Base-by-base conservation (phyloP, 2,113 vertebrate genomes). In the Tringa solitaria region DNA sequence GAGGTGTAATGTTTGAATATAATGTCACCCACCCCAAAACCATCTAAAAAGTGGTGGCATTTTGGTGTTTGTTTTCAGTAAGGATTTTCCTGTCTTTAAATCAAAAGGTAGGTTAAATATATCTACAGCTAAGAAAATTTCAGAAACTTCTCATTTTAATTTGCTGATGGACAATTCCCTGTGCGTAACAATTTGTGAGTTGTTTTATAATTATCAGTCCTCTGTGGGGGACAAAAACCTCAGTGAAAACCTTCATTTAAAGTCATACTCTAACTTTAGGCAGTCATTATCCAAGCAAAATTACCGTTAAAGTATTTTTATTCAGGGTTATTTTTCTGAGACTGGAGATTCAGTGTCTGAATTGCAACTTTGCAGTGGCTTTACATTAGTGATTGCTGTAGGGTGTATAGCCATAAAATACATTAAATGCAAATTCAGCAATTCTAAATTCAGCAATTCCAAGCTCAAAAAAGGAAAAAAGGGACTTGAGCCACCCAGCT, bases 391-490 rank as follows among this genome's bases (percentile, higher is more conserved):
- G 68, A 77, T 77, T 92, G 83, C 95, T 97, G 37, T 67, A 92
- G 68, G 83, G 37, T 92, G 19, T 48, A 22, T 59, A 92, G 41
- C 37, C 81, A 59, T 6, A 64, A 56, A 80, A 86, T 72, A 75
- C 16, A 87, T 67, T 87, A 90, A 91, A 91, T 93, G 65, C 43
- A 93, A 87, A 91, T 76, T 95, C 91, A 96, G 81, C 56, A 88
- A 70, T 70, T 91, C 78, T 69, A 51, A 87, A 61, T 87, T 72
- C 70, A 88, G 65, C 39, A 46, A 35, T 91, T 84, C 39, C 84
- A 89, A 89, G 30, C 24, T 73, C 8, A 60, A 48, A 72, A 80
- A 81, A 56, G 28, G 24, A 26, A 83, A 88, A 53, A 3, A 61
- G 63, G 17, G 10, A 41, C 8, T 73, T 8, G 8, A 65, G 15